Evolutionary conservation across 2,797 vertebrate species (phyloP), one percentile per base, ranked within the genome.

Genomic region (Smutsia gigantea): DNA sequence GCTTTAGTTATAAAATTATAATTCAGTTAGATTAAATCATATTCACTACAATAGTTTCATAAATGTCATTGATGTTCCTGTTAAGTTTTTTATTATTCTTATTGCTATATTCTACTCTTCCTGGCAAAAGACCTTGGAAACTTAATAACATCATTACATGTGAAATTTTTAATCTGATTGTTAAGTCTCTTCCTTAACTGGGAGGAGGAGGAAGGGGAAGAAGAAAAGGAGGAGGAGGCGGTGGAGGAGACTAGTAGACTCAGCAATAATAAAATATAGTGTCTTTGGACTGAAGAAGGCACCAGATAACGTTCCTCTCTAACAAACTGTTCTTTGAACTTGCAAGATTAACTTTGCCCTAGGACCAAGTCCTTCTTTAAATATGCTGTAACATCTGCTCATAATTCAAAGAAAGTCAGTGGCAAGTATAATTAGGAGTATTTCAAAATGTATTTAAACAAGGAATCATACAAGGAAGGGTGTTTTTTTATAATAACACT

Each of bases 311-410:
- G 49, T 61, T 91, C 51, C 17, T 82, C 64, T 75, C 9, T 84
- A 90, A 88, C 66, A 96, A 97, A 89, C 21, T 46, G 9, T 69
- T 81, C 7, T 85, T 55, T 69, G 61, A 83, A 42, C n/a, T 96
- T 94, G 39, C 39, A 77, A 82, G 63, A 86, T 95, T 93, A 93
- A 96, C 15, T 59, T 78, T 83, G 29, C 78, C 78, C 72, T 74
- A 87, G 69, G 72, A 84, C 57, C 19, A 93, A 87, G 34, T 82
- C 42, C 61, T 86, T 68, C 64, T 77, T 61, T 79, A 74, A 68
- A 11, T 81, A 64, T 64, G 29, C 31, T 89, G 37, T 85, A 94
- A 90, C 14, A 95, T 87, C 11, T 81, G 17, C 61, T 88, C 21
- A 74, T 66, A 68, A 72, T 77, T 59, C 39, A 81, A 89, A 86